Base-by-base conservation (phyloP, 2,797 vertebrate species). In the Periparus ater region DNA sequence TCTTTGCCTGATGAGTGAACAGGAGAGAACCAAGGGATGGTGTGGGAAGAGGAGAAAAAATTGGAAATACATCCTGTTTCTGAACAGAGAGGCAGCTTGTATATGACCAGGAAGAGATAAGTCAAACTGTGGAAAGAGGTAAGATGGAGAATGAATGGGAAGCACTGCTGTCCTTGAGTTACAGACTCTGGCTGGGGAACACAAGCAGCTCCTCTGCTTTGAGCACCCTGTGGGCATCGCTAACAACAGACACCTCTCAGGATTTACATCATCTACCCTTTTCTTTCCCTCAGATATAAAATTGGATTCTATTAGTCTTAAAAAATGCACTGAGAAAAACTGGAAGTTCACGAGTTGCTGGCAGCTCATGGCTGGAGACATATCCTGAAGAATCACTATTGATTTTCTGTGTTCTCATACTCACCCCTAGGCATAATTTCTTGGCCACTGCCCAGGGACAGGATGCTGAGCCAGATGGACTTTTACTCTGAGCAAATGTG, bases 391-490 rank as follows among this genome's bases (percentile, higher is more conserved):
- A 80, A 47, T 32, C 17, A 7, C 47, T 47, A 21, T 8, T 80
- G 65, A 85, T 89, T 93, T 85, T 93, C 60, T 80, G 57, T 74
- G 65, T 82, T 92, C 87, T 92, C 73, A 14, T 60, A 30, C 50
- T 88, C 72, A 71, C 38, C 61, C 68, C 26, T 14, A 76, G 63
- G 53, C 70, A 93, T 50, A 53, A 78, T 91, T 89, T 93, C 81
- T 85, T 95, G 91, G 95, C 91, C 50, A 58, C 29, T 29, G 30
- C 42, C 89, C 94, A 93, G 76, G 53, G 26, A 93, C 89, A 93
- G 85, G 70, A 88, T 91, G 85, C 73, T 84, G 47, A 94, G 91
- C 73, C 93, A 93, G 88, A 95, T 47, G 79, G 85, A 95, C 94
- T 51, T 91, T 86, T 78, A 74, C 62, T 89, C 66, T 91, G 66